phyloP scores from a whole-genome alignment of 2,113 vertebrate species.

The Callipepla squamata region DNA sequence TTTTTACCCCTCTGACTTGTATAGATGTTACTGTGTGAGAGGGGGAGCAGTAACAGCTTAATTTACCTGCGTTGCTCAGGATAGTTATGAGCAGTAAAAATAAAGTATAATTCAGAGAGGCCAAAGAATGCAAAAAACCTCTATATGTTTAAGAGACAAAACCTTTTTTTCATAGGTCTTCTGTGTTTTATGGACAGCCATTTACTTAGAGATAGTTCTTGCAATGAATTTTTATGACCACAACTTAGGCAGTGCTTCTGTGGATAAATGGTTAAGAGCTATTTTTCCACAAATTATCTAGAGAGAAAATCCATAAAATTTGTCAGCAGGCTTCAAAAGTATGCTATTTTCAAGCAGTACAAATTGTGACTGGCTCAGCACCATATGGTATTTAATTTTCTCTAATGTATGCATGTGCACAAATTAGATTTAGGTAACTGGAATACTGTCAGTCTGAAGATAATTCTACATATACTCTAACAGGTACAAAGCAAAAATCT shows the following conservation, averaged over 20 bases:
- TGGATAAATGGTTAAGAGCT: conserved; percentile 64
- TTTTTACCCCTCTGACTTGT: background rate
- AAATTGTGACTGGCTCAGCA: conserved; percentile 69
- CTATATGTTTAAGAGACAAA: background rate
- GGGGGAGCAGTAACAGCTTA: background rate
- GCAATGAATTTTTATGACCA: conserved; percentile 39
- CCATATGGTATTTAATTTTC: conserved; percentile 77
- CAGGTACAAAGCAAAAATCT: conserved; percentile 41
- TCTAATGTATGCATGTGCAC: conserved; percentile 67
- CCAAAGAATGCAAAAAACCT: background rate
- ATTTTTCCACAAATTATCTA: conserved; percentile 54
- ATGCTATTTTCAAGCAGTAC: conserved; percentile 71
- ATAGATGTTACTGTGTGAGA: background rate
- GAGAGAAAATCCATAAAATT: conserved; percentile 66
- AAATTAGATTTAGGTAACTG: conserved; percentile 61
- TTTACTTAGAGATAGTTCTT: conserved; percentile 41
- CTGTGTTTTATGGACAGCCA: conserved; percentile 35
- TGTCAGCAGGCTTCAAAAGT: conserved; percentile 64
- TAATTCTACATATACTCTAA: conserved; percentile 14
- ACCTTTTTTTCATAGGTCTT: background rate
- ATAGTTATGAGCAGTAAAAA: background rate
- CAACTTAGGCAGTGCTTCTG: conserved; percentile 24
- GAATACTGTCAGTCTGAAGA: conserved; percentile 50
- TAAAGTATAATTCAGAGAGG: background rate
- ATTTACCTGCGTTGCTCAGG: background rate